These are phyloP conservation scores for Dysmachus trigonus DNA, from an alignment of 2,888 invertebrate genomes.

Conservation along the genomic window DNA sequence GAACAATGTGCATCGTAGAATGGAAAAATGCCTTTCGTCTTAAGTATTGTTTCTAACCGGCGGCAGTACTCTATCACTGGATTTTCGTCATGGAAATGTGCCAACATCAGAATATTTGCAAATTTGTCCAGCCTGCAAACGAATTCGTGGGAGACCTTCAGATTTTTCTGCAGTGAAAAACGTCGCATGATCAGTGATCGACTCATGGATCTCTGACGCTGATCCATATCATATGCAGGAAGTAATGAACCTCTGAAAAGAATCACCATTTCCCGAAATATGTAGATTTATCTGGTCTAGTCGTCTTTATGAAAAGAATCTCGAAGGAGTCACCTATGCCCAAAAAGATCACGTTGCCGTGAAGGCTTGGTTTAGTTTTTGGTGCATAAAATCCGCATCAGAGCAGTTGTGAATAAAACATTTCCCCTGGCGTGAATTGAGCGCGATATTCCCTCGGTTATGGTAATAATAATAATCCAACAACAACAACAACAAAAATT, in stretches of 20 bases:
- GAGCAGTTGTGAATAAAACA: not conserved
- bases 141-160: slow-evolving; percentile 1
- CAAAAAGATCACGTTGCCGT: not conserved
- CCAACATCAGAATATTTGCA: slow-evolving; percentile 18
- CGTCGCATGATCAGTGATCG: not conserved
- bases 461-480: slow-evolving; percentile 18
- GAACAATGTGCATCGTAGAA: not conserved
- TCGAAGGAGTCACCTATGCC: not conserved
- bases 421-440: not conserved
- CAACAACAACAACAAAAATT: not conserved
- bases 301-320: not conserved
- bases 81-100: not conserved
- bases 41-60: not conserved
- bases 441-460: not conserved
- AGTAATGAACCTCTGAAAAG: not conserved
- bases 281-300: not conserved
- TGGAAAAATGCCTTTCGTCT: not conserved
- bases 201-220: not conserved
- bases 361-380: too few relatives aligned
- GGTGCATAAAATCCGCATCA: not conserved
- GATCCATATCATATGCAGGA: slow-evolving; percentile 16
- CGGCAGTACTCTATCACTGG: not conserved
- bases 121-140: not conserved
- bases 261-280: not conserved
- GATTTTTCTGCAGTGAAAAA: not conserved